Percentiles rank a stretch among this genome's conserved stretches.
These are phyloP conservation scores for Psylliodes chrysocephalus DNA, from an alignment of 2,888 invertebrate genomes.

Conservation along the genomic window DNA sequence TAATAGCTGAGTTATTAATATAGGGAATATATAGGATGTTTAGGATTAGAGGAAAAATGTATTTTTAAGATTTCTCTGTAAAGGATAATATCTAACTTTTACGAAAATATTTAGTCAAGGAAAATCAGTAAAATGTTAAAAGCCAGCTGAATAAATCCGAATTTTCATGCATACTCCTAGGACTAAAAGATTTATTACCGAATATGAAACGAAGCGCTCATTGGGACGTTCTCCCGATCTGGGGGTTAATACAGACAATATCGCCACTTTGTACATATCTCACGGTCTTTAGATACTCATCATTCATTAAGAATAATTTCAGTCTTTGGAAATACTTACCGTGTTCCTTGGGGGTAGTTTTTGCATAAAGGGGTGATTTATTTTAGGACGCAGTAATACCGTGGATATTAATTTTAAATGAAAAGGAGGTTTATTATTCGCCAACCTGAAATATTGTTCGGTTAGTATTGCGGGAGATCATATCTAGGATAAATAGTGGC, in stretches of 20 bases:
- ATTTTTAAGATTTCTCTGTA: too few relatives aligned
- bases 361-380: constrained; percentile 1
- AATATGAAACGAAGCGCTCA: not conserved
- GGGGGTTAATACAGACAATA: not conserved
- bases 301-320: constrained; percentile 1
- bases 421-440: not conserved
- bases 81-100: too few relatives aligned
- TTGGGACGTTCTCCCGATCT: not conserved
- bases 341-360: not conserved
- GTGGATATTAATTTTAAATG: not conserved
- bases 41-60: too few relatives aligned
- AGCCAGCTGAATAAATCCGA: too few relatives aligned
- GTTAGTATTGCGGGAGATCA: too few relatives aligned
- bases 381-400: not conserved
- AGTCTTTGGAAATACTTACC: not conserved
- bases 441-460: not conserved
- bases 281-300: constrained; percentile 16
- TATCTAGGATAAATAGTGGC: too few relatives aligned
- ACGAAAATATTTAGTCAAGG: too few relatives aligned
- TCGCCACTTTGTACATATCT: constrained; percentile 9
- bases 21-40: too few relatives aligned
- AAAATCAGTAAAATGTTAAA: too few relatives aligned
- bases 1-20: too few relatives aligned
- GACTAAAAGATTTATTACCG: not conserved
- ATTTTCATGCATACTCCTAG: not conserved